phyloP scores from a whole-genome alignment of 2,113 vertebrate genomes.

The Urocynchramus pylzowi region DNA sequence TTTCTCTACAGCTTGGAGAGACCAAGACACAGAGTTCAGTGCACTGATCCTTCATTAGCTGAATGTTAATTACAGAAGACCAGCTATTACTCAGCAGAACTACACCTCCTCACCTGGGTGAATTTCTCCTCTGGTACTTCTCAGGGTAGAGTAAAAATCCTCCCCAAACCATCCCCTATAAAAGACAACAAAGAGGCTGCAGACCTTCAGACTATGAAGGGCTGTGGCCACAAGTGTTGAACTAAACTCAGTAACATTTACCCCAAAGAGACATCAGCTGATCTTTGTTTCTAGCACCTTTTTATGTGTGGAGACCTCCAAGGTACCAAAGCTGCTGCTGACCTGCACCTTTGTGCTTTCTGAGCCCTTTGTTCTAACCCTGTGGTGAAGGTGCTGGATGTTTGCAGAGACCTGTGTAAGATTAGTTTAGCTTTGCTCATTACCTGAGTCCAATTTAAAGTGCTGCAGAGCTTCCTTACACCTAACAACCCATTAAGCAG shows the following conservation, averaged over 20 bases:
- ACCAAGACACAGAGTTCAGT: neutral
- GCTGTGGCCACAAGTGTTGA: neutral
- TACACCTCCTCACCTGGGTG: neutral
- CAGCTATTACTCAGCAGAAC: neutral
- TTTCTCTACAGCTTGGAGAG: neutral
- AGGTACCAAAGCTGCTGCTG: neutral
- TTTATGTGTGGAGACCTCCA: neutral
- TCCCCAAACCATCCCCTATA: neutral
- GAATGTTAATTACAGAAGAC: neutral
- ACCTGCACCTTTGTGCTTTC: neutral
- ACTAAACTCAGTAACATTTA: neutral
- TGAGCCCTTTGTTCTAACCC: neutral
- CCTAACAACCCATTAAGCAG: neutral
- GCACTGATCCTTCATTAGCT: neutral
- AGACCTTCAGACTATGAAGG: neutral
- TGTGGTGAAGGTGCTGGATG: neutral
- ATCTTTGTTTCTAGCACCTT: neutral
- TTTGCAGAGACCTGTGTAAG: neutral
- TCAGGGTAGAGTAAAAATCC: neutral
- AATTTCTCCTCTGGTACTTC: neutral
- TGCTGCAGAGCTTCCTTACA: neutral
- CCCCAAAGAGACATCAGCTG: neutral
- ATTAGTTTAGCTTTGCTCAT: neutral
- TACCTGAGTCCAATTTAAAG: neutral
- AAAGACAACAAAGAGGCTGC: neutral